Conservation (phyloP, 2,888 invertebrate genomes). For the Belgica antarctica region DNA sequence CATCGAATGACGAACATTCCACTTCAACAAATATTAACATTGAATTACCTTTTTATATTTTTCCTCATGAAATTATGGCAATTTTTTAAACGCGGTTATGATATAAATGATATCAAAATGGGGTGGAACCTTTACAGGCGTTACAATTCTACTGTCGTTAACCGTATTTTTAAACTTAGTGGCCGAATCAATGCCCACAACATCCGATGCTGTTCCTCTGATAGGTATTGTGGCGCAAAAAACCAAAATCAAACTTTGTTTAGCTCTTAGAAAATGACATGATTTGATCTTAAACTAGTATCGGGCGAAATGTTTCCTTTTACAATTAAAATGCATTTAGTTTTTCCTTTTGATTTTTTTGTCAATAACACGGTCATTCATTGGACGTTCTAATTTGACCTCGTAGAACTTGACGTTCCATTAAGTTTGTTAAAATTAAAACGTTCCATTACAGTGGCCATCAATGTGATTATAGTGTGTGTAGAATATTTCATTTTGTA, state of each 20-base stretch:
- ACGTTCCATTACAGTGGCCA: neutral
- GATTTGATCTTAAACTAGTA: slow-evolving; percentile 8
- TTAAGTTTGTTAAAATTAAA: too few relatives aligned
- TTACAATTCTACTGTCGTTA: slow-evolving; percentile 83
- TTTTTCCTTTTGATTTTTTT: neutral
- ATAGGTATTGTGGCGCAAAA: slow-evolving; percentile 61
- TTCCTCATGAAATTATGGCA: neutral
- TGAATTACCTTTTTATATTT: slow-evolving; percentile 4
- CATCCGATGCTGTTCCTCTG: slow-evolving; percentile 78
- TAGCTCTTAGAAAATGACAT: slow-evolving; percentile 11
- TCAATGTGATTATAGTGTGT: slow-evolving; percentile 12
- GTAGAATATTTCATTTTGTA: slow-evolving; percentile 5
- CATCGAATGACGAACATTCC: neutral
- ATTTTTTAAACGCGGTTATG: slow-evolving; percentile 5
- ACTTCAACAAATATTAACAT: neutral
- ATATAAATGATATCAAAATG: neutral
- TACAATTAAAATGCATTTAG: slow-evolving; percentile 6
- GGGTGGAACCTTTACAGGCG: slow-evolving; percentile 26
- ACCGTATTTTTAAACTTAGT: slow-evolving; percentile 98
- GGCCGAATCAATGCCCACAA: slow-evolving; percentile 92
- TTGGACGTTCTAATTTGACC: slow-evolving; percentile 3
- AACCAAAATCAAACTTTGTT: neutral
- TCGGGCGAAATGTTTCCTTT: neutral
- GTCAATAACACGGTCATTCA: neutral
- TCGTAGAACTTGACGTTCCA: neutral